These are phyloP conservation scores for Eidolon dupreanum DNA, from an alignment of 2,797 vertebrate genomes.

Conservation along the genomic window DNA sequence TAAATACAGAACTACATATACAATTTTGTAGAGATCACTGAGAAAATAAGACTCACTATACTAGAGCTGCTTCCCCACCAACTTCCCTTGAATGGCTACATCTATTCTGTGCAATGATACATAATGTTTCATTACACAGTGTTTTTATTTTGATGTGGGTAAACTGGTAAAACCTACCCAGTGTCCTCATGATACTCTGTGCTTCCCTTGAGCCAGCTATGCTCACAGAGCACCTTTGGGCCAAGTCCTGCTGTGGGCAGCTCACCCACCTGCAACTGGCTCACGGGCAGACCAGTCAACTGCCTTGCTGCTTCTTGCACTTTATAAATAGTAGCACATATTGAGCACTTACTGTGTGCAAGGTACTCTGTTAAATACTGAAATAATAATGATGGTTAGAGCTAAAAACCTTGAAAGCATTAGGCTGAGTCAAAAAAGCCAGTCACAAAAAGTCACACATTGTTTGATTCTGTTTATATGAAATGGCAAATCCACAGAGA, in stretches of 20 bases:
- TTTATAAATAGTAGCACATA: no score
- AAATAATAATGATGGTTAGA: background rate
- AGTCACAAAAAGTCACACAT: background rate
- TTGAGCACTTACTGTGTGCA: rapidly evolving
- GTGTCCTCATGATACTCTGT: background rate
- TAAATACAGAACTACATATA: background rate
- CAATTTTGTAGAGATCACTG: background rate
- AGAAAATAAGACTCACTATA: background rate
- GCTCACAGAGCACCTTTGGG: background rate
- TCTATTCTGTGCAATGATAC: background rate
- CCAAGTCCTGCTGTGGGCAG: rapidly evolving
- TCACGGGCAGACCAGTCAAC: rapidly evolving
- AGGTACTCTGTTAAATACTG: background rate
- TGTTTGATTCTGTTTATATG: background rate
- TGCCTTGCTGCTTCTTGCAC: background rate
- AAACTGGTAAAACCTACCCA: background rate
- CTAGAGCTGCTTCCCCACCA: rapidly evolving
- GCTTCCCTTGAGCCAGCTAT: rapidly evolving
- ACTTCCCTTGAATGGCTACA: background rate
- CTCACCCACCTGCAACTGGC: background rate
- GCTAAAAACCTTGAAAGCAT: background rate
- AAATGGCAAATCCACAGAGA: background rate
- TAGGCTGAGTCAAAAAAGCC: background rate
- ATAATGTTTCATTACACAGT: background rate
- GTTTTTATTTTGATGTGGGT: background rate